Base-by-base conservation (phyloP, 2,888 invertebrate species). In the Eulithis testata region DNA sequence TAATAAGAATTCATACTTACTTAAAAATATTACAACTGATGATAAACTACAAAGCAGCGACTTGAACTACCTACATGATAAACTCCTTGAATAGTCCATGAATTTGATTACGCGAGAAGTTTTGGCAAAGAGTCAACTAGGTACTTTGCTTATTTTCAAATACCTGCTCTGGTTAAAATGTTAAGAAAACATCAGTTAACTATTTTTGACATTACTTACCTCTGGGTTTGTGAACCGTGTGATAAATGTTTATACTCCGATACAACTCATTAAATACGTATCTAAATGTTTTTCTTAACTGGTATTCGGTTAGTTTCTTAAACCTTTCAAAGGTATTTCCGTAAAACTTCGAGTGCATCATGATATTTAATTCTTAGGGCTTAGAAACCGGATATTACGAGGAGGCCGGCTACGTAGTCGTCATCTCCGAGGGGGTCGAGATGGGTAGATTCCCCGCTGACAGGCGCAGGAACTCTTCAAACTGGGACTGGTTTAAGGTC, bases 401-500 rank as follows among this genome's bases (percentile, higher is more conserved):
- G 88, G 94, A 95, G 55, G 93, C 93, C 69, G 94, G 92, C 81
- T 89, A 85, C 86, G 88, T 95, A 79, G 93, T 94, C 87, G 91
- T 95, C 85, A 88, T 94, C 83, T 94, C 94, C 75, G 95, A 95
- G 83, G 95, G 95, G 82, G 88, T 94, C 85, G 94, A 94, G 88
- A 92, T 95, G 88, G 91, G 90, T 93, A 94, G 94, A 93, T 94
- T 95, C 83, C 94, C 95, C 75, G 94, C 94, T 75, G 91, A 94
- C 82, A 88, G 82, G 79, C 94, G 94, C 90, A 94, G 94, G 86
- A 94, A 93, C 87, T 94, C 94, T 86, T 89, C 92, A 81, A 94
- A 95, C 91, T 95, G 95, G 95, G 94, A 94, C 88, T 95, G 95
- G 95, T 90, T 95, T 87, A 95, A 95, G 95, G 95, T 95, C 93